phyloP scores from a whole-genome alignment of 2,888 invertebrate species.

The Athripsodes cinereus region DNA sequence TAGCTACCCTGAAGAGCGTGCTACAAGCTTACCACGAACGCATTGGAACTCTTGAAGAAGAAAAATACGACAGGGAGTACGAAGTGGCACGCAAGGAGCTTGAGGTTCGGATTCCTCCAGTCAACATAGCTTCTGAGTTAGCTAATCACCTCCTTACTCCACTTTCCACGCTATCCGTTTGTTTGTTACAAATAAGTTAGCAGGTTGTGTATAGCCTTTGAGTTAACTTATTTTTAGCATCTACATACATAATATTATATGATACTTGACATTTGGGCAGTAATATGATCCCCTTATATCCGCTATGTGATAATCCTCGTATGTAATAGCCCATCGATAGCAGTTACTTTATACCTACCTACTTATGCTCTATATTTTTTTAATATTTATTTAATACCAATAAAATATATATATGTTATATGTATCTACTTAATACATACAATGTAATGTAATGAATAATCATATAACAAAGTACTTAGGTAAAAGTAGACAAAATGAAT shows the following conservation, averaged over 20 bases:
- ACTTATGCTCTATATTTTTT: conserved; percentile 3
- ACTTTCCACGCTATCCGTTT: conserved; percentile 21
- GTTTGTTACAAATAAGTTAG: conserved; percentile 25
- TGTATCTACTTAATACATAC: too few species aligned
- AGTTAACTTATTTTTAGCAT: conserved; percentile 26
- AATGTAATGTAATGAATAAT: too few species aligned
- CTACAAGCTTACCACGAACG: conserved; percentile 76
- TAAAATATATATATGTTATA: too few species aligned
- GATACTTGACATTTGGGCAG: conserved; percentile 20
- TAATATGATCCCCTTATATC: conserved; percentile 21
- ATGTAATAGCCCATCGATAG: conserved; percentile 26
- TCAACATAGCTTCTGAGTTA: conserved; percentile 16
- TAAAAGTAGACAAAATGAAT: too few species aligned
- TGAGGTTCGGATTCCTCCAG: conserved; percentile 65
- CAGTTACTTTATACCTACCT: conserved; percentile 5
- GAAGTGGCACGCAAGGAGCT: conserved; percentile 93
- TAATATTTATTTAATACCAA: too few species aligned
- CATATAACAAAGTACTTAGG: too few species aligned
- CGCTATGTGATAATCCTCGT: conserved; percentile 27
- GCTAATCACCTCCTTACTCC: conserved; percentile 15
- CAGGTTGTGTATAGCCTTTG: conserved; percentile 28
- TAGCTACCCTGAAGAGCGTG: conserved; percentile 64
- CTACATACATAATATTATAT: conserved; percentile 11
- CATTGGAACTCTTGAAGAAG: conserved; percentile 76
- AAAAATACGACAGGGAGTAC: conserved; percentile 97